phyloP scores from a whole-genome alignment of 1,140 invertebrate genomes.

The Zaprionus inermis region DNA sequence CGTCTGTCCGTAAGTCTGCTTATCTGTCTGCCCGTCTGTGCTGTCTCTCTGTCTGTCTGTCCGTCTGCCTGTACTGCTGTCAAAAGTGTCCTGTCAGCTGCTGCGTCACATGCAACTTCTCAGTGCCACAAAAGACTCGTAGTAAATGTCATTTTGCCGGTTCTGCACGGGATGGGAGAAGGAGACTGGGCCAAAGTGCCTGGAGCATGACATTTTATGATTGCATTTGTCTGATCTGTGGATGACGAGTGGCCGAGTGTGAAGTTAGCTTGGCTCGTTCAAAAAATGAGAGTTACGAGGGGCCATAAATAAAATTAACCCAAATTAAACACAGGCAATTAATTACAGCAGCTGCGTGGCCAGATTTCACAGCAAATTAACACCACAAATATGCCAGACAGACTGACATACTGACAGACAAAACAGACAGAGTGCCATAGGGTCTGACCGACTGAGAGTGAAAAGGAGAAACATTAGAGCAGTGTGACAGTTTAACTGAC shows the following conservation, averaged over 20 bases:
- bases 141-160: slow-evolving; percentile 38
- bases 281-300: slow-evolving; percentile 67
- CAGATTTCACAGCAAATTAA: slow-evolving; percentile 81
- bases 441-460: slow-evolving; percentile 27
- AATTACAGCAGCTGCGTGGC: slow-evolving; percentile 63
- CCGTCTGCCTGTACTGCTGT: slow-evolving; percentile 58
- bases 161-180: neutral
- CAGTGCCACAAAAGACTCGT: slow-evolving; percentile 42
- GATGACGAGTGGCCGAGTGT: slow-evolving; percentile 32
- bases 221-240: slow-evolving; percentile 37
- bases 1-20: slow-evolving; percentile 38
- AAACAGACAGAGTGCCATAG: slow-evolving; percentile 8
- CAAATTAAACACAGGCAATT: slow-evolving; percentile 82
- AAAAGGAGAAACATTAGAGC: slow-evolving; percentile 47
- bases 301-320: slow-evolving; percentile 81
- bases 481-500: slow-evolving; percentile 77
- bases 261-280: slow-evolving; percentile 40
- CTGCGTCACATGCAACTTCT: slow-evolving; percentile 61
- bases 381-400: slow-evolving; percentile 65
- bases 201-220: slow-evolving; percentile 45
- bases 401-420: slow-evolving; percentile 27
- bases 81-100: slow-evolving; percentile 77
- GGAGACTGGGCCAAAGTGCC: slow-evolving; percentile 3
- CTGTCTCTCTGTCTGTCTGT: neutral
- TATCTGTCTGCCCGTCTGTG: neutral